A percentile compares a stretch with the other conserved stretches of the same genome.
Evolutionary conservation across 2,113 vertebrate species (phyloP).

Genomic region (Eudorcas thomsonii): DNA sequence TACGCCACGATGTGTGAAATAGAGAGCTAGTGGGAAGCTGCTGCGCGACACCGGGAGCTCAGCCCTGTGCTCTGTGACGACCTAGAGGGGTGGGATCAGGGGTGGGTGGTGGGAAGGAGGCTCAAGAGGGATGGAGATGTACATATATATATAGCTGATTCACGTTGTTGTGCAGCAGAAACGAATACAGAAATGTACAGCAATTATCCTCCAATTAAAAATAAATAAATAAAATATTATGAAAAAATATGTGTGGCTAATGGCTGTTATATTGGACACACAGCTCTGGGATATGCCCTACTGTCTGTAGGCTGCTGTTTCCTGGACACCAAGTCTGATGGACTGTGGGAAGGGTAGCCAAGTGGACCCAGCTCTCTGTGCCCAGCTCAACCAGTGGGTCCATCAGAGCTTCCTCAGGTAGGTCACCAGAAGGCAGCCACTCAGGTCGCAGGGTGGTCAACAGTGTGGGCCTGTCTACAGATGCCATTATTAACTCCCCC

Average conservation of each 20-base stretch:
- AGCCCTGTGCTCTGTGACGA: not conserved
- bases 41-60: accelerated
- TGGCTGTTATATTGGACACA: not conserved
- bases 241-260: not conserved
- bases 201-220: not conserved
- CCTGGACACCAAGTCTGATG: not conserved
- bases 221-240: not conserved
- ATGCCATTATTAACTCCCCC: not conserved
- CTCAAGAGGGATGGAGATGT: not conserved
- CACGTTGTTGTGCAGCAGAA: not conserved
- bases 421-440: not conserved
- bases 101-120: not conserved
- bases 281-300: not conserved
- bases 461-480: too few species aligned
- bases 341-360: not conserved
- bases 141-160: not conserved
- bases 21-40: not conserved
- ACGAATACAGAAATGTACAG: not conserved
- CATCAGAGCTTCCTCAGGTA: not conserved
- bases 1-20: not conserved
- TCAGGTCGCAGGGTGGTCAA: not conserved
- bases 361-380: not conserved
- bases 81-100: not conserved
- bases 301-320: not conserved
- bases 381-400: not conserved